Percentiles rank a stretch among this genome's conserved stretches.
phyloP scores from a whole-genome alignment of 2,113 vertebrate species.

The Nyctibius bracteatus region DNA sequence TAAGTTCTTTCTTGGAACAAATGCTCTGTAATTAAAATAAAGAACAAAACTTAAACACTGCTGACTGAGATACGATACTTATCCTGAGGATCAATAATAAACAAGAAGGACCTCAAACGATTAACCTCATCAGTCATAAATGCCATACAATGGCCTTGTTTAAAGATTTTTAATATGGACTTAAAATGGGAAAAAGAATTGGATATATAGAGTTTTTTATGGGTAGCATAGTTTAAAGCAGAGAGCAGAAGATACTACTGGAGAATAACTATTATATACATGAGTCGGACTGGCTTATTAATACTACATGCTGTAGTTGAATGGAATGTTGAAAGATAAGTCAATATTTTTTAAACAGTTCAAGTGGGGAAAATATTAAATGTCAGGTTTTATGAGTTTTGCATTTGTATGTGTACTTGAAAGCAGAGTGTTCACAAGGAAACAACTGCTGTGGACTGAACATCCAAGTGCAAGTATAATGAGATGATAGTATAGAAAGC shows the following conservation, averaged over 20 bases:
- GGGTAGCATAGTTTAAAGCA: neutral
- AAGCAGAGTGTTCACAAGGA: neutral
- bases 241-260: neutral
- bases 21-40: neutral
- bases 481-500: neutral
- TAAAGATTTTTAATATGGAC: neutral
- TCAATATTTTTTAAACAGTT: neutral
- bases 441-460: neutral
- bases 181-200: neutral
- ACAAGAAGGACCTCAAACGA: neutral
- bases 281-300: neutral
- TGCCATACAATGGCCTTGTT: neutral
- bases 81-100: neutral
- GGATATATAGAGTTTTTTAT: neutral
- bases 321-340: constrained; percentile 13
- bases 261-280: neutral
- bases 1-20: neutral
- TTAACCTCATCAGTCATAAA: neutral
- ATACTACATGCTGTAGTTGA: neutral
- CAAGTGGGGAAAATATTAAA: neutral
- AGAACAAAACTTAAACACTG: neutral
- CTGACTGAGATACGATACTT: neutral
- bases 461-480: constrained; percentile 6
- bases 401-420: neutral
- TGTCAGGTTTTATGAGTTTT: constrained; percentile 29